Evolutionary conservation across 2,888 invertebrate species (phyloP), one percentile per base, ranked within the genome.

Genomic region (Beris morrisii): DNA sequence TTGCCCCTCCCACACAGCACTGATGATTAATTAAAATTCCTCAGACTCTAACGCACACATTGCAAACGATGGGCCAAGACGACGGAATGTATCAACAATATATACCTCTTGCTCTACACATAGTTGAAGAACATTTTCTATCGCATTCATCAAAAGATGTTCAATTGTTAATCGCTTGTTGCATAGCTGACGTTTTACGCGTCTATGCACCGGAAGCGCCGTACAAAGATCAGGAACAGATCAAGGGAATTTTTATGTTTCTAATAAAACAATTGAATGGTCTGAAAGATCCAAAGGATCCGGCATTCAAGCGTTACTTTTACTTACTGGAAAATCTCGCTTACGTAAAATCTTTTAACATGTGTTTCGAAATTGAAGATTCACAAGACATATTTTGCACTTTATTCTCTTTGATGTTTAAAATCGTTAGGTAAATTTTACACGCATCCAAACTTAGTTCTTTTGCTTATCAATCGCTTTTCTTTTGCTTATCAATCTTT

Each of bases 121-220:
- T 97, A 72, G 95, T 95, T 0, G 93, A 96, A 74, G 97, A 97
- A 73, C 91, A 90, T 78, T 97, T 96, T 80, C 84, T 97, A 72
- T 88, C 91, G 70, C 95, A 98, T 81, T 84, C 87, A 53, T 95
- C 93, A 67, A 87, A 92, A 72, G 97, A 98, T 82, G 97, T 98
- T 0, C 93, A 97, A 78, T 83, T 98, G 59, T 84, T 97, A 44
- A 93, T 97, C 68, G 97, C 97, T 0, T 98, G 97, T 81, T 97
- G 97, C 78, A 94, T 98, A 75, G 97, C 97, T 5, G 97, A 98
- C 81, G 94, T 98, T 43, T 86, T 98, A 71, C 84, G 97, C 68
- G 94, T 98, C 5, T 98, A 96, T 81, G 97, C 97, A 1, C 97
- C 98, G 0, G 97, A 97, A 78, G 97, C 97, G 45, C 98, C 98